Evolutionary conservation across 2,797 vertebrate genomes (phyloP), one percentile per base, ranked within the genome.

Genomic region (Sebastes baramenuke): DNA sequence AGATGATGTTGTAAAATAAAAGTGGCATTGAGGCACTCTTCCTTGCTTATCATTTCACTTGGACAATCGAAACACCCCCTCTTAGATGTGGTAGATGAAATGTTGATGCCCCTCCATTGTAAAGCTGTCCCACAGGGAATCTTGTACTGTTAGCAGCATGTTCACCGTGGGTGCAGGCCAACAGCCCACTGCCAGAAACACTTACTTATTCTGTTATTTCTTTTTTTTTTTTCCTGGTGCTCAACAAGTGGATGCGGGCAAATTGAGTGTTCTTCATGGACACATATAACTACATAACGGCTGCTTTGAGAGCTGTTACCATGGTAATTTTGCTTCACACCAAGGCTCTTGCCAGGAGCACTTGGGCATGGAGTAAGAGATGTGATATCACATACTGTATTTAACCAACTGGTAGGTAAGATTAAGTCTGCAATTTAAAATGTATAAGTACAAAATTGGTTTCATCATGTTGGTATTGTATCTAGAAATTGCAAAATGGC

Each of bases 261-360:
- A 80, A 87, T 56, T 18, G 24, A 84, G 75, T 83, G 67, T 84
- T 82, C 73, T 83, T 79, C 67, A 70, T 34, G 55, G 67, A 78
- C 77, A 61, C 62, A 82, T 38, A 79, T 77, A 71, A 80, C 67
- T 61, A 67, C 38, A 72, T 67, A 84, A 74, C 20, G 5, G 60
- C 54, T 80, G 80, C 73, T 80, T 52, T 72, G 77, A 83, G 81
- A 86, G 78, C 77, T 55, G 89, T 89, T 87, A 56, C 86, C 86
- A 90, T 92, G 81, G 84, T 66, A 68, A 85, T 82, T 71, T 67
- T 60, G 38, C 80, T 75, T 79, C 64, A 73, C 54, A 75, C 49
- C 30, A 83, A 82, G 59, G 65, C 71, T 84, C 34, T 80, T 77
- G 76, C 72, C 83, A 79, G 73, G 10, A 65, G 64, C 52, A 46